phyloP scores from a whole-genome alignment of 1,140 invertebrate genomes.

The Psilanteris sp. region DNA sequence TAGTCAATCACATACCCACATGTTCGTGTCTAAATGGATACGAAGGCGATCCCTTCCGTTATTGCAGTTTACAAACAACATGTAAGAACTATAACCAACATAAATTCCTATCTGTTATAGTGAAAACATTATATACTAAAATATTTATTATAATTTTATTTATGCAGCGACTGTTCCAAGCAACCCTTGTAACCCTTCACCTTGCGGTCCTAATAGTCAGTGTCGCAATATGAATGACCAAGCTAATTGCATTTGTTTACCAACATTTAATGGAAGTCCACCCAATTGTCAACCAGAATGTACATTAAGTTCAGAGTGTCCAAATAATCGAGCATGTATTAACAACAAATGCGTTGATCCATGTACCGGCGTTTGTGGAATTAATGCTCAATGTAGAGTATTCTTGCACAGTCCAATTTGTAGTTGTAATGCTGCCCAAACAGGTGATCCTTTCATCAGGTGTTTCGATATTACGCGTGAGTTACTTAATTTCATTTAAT shows the following conservation, averaged over 20 bases:
- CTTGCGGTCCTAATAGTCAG: slow-evolving; percentile 85
- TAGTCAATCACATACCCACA: slow-evolving; percentile 78
- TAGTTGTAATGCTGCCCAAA: slow-evolving; percentile 75
- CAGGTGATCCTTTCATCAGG: slow-evolving; percentile 81
- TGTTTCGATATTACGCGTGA: slow-evolving; percentile 79
- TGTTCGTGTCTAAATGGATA: slow-evolving; percentile 85
- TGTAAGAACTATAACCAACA: slow-evolving; percentile 77
- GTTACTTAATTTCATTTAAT: no score
- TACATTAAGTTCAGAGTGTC: slow-evolving; percentile 80
- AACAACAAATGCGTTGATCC: slow-evolving; percentile 80
- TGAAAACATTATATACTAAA: neutral
- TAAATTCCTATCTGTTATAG: slow-evolving; percentile 2
- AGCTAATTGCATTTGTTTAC: slow-evolving; percentile 83
- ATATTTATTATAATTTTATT: neutral
- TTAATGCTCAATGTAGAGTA: slow-evolving; percentile 80
- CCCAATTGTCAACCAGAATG: slow-evolving; percentile 86
- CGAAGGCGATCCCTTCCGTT: slow-evolving; percentile 85
- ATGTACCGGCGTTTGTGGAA: slow-evolving; percentile 81
- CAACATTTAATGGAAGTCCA: slow-evolving; percentile 84
- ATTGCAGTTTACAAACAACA: slow-evolving; percentile 80
- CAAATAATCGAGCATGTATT: slow-evolving; percentile 76
- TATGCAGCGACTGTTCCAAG: slow-evolving; percentile 58
- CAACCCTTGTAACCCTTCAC: slow-evolving; percentile 84
- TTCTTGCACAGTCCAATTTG: slow-evolving; percentile 81
- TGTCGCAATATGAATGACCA: slow-evolving; percentile 82